phyloP scores from a whole-genome alignment of 2,888 invertebrate species.

The Agriopis leucophaearia region DNA sequence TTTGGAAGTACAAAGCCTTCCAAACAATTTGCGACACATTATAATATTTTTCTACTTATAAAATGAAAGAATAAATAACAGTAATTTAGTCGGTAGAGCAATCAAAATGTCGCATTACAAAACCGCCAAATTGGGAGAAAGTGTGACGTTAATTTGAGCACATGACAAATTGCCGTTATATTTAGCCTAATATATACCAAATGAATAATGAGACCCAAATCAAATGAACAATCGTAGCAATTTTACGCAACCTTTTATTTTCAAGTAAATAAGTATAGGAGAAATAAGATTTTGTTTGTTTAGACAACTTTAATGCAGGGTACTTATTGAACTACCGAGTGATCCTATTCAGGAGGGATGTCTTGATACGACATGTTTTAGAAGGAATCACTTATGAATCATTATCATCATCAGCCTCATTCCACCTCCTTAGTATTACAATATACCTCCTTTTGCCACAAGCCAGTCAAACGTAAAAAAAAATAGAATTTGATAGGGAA shows the following conservation, averaged over 20 bases:
- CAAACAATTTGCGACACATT: slow-evolving; percentile 21
- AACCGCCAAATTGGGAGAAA: slow-evolving; percentile 79
- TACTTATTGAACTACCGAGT: too few relatives aligned
- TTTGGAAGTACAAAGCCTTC: slow-evolving; percentile 5
- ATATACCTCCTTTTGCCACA: too few relatives aligned
- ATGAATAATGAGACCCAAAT: slow-evolving; percentile 55
- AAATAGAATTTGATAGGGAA: too few relatives aligned
- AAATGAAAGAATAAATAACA: slow-evolving; percentile 53
- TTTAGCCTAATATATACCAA: slow-evolving; percentile 61
- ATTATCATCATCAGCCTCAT: too few relatives aligned
- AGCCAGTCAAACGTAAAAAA: too few relatives aligned
- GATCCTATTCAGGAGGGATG: too few relatives aligned
- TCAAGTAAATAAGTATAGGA: too few relatives aligned
- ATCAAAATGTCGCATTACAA: slow-evolving; percentile 73
- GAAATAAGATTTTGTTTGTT: too few relatives aligned
- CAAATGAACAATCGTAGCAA: slow-evolving; percentile 65
- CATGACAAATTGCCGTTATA: slow-evolving; percentile 80
- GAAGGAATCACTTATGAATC: too few relatives aligned
- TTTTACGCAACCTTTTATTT: slow-evolving; percentile 60
- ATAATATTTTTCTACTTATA: slow-evolving; percentile 14
- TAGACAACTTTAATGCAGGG: too few relatives aligned
- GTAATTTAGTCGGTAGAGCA: slow-evolving; percentile 58
- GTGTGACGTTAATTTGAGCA: slow-evolving; percentile 76
- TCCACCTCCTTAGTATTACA: too few relatives aligned
- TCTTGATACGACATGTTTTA: too few relatives aligned